A percentile compares a stretch with the other conserved stretches of the same genome.
These are phyloP conservation scores for Drosophila sordidapex DNA, from an alignment of 2,888 invertebrate genomes.

Conservation along the genomic window DNA sequence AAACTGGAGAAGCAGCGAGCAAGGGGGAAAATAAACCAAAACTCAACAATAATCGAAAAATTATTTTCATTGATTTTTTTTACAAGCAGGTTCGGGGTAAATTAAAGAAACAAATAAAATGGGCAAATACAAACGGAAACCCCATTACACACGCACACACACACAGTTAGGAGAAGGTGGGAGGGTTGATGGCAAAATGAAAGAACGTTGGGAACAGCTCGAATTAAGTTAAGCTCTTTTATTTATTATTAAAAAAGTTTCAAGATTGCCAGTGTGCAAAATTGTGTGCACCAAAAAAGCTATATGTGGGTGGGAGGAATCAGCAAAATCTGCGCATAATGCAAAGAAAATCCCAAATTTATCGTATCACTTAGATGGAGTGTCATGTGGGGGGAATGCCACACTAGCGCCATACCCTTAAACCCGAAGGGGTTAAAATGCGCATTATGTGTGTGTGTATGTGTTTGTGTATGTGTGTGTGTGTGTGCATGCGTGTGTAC, in stretches of 20 bases:
- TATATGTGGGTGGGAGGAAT: slow-evolving; percentile 44
- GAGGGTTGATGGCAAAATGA: slow-evolving; percentile 3
- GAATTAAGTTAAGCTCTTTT: slow-evolving; percentile 81
- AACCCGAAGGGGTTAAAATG: slow-evolving; percentile 70
- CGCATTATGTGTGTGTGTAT: slow-evolving; percentile 54
- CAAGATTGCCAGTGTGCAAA: slow-evolving; percentile 42
- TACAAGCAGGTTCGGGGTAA: slow-evolving; percentile 31
- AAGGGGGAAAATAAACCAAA: slow-evolving; percentile 58
- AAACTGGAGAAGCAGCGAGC: slow-evolving; percentile 3
- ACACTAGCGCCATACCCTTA: background rate
- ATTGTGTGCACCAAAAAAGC: slow-evolving; percentile 20
- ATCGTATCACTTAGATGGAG: slow-evolving; percentile 76
- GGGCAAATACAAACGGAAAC: slow-evolving; percentile 68
- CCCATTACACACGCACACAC: slow-evolving; percentile 47
- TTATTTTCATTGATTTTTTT: slow-evolving; percentile 56
- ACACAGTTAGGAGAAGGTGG: background rate
- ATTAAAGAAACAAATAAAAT: slow-evolving; percentile 77
- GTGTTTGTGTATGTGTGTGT: slow-evolving; percentile 13
- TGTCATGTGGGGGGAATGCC: slow-evolving; percentile 58
- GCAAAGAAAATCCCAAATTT: slow-evolving; percentile 79
- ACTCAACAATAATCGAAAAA: slow-evolving; percentile 78
- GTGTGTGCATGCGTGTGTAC: slow-evolving; percentile 23
- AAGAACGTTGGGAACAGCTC: slow-evolving; percentile 61
- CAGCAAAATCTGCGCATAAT: slow-evolving; percentile 75
- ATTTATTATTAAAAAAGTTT: slow-evolving; percentile 82